phyloP scores from a whole-genome alignment of 1,140 invertebrate species.

The Sitodiplosis mosellana region DNA sequence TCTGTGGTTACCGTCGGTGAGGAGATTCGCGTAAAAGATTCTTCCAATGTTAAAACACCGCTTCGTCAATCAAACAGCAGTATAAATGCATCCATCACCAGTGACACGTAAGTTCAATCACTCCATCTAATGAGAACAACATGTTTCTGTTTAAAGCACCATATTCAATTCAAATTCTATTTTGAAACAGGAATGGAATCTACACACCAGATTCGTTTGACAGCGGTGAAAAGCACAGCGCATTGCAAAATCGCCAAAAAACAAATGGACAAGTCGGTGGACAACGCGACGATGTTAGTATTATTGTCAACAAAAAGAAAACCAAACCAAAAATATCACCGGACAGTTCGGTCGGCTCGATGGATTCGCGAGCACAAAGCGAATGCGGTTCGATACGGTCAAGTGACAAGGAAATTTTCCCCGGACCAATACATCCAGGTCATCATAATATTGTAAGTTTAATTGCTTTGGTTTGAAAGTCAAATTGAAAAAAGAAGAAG shows the following conservation, averaged over 20 bases:
- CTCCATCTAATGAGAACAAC: background rate
- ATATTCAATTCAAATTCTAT: too few relatives aligned
- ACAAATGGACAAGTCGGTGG: constrained; percentile 7
- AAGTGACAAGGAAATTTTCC: constrained; percentile 10
- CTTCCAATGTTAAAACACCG: constrained; percentile 9
- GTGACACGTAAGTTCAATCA: too few relatives aligned
- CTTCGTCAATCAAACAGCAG: background rate
- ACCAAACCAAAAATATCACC: constrained; percentile 14
- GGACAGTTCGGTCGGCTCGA: constrained; percentile 15
- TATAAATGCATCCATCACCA: background rate
- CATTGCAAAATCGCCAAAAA: constrained; percentile 4
- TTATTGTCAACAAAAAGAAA: constrained; percentile 18
- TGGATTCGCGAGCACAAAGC: constrained; percentile 28
- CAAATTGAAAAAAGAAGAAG: too few relatives aligned
- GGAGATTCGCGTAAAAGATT: constrained; percentile 51
- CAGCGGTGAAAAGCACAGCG: background rate
- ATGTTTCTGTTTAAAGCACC: too few relatives aligned
- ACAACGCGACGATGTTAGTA: constrained; percentile 17
- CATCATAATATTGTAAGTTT: constrained; percentile 12
- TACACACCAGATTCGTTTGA: constrained; percentile 6
- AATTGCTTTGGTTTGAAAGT: too few relatives aligned
- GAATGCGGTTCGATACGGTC: constrained; percentile 36
- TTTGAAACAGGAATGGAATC: constrained; percentile 7
- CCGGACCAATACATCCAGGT: constrained; percentile 1
- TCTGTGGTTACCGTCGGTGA: constrained; percentile 78